Evolutionary conservation across 2,888 invertebrate species (phyloP), one percentile per base, ranked within the genome.

Genomic region (Drosophila nr. perissopoda): DNA sequence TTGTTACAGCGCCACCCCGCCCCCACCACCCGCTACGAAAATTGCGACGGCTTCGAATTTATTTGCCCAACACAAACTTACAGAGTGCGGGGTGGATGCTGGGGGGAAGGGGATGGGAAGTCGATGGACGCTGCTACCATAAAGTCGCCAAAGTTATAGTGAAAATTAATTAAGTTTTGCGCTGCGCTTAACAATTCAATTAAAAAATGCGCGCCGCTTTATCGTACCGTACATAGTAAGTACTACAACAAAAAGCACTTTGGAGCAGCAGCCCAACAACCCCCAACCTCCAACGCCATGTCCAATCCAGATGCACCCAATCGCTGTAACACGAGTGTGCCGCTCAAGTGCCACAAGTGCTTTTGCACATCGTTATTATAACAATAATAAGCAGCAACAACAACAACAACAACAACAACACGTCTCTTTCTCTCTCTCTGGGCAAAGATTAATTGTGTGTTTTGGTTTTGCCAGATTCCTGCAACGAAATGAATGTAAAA

Each of bases 281-380:
- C 18, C 40, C 56, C 21, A 7, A 16, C 16, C 21, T 2, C 1
- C 6, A 27, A 36, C 54, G 8, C 36, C 38, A 45, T 45, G 25
- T 63, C 61, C 60, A 63, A 61, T 80, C 64, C 51, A 40, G 49
- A 52, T 61, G 57, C 59, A 59, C 42, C 65, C 65, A 57, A 69
- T 71, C 69, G 60, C 70, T 69, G 57, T 21, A 57, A 73, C 77
- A 72, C 73, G 73, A 73, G 76, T 80, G 66, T 69, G 83, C 82
- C 71, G 63, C 68, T 85, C 87, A 81, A 87, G 84, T 84, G 88
- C 83, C 84, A 90, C 91, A 91, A 91, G 92, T 91, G 91, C 92
- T 91, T 91, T 91, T 91, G 91, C 91, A 91, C 91, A 91, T 91
- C 91, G 89, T 91, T 91, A 91, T 91, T 92, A 90, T 90, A 91